Percentiles rank a stretch among this genome's conserved stretches.
Evolutionary conservation across 2,888 invertebrate genomes (phyloP).

Genomic region (Andrena camellia): DNA sequence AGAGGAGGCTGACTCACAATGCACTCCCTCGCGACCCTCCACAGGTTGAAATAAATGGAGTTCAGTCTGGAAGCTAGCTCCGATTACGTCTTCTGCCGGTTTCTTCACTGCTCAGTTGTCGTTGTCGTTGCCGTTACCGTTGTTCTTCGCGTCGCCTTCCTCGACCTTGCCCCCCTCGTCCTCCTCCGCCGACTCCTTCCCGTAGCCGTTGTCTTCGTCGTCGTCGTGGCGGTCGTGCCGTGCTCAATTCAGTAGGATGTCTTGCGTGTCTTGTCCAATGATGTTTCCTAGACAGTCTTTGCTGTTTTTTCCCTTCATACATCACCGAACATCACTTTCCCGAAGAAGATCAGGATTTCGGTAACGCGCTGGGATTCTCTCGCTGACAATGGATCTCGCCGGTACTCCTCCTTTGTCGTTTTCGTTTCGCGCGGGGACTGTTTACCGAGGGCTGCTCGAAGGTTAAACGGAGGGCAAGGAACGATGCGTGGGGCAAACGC

Average conservation of each 20-base stretch:
- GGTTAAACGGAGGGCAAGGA: slow-evolving; percentile 51
- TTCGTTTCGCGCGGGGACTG: neutral
- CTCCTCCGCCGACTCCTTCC: neutral
- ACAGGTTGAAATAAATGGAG: slow-evolving; percentile 84
- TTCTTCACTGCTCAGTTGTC: neutral
- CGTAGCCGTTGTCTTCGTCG: neutral
- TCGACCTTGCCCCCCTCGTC: slow-evolving; percentile 10
- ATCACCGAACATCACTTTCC: slow-evolving; percentile 17
- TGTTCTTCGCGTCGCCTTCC: neutral
- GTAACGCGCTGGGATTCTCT: neutral
- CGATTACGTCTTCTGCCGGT: slow-evolving; percentile 30
- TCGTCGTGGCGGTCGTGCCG: neutral
- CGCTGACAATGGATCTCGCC: neutral
- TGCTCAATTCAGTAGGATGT: neutral
- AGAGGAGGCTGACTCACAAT: slow-evolving; percentile 82
- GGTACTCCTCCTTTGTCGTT: neutral
- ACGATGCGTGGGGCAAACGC: slow-evolving; percentile 50
- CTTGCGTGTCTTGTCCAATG: neutral
- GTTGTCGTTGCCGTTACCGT: neutral
- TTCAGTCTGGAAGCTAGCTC: slow-evolving; percentile 76
- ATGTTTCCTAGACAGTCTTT: slow-evolving; percentile 4
- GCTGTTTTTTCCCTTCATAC: slow-evolving; percentile 6
- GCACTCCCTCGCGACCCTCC: slow-evolving; percentile 86
- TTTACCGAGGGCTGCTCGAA: neutral
- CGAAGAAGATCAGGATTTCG: neutral